Conservation (phyloP, 2,113 vertebrate species). For the Leiothrix lutea region DNA sequence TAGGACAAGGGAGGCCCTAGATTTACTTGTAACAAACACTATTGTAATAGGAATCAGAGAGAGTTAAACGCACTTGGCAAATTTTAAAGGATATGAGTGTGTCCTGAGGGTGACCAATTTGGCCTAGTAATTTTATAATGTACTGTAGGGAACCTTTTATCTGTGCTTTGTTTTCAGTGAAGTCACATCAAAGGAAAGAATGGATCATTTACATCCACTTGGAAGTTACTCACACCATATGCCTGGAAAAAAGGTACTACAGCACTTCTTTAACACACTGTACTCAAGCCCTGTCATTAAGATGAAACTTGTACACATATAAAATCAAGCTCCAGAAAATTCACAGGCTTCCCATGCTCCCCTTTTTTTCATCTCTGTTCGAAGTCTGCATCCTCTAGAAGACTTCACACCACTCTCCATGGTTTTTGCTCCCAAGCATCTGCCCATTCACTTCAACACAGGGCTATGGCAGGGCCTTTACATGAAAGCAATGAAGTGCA, state of each 20-base stretch:
- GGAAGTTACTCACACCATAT: not conserved
- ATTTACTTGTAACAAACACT: not conserved
- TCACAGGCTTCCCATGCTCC: not conserved
- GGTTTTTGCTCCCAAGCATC: not conserved
- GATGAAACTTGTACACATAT: not conserved
- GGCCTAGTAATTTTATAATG: conserved; percentile 3
- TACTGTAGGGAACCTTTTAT: conserved; percentile 12
- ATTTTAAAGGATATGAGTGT: not conserved
- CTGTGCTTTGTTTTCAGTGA: not conserved
- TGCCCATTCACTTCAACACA: not conserved
- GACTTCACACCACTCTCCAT: not conserved
- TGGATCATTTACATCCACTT: not conserved
- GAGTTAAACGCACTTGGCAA: not conserved
- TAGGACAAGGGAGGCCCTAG: not conserved
- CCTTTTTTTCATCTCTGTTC: not conserved
- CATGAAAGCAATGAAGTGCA: not conserved
- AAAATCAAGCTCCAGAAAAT: not conserved
- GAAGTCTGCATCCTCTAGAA: not conserved
- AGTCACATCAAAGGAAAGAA: conserved; percentile 15
- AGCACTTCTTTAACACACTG: not conserved
- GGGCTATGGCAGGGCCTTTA: not conserved
- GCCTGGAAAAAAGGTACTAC: not conserved
- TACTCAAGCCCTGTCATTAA: not conserved
- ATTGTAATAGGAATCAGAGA: not conserved
- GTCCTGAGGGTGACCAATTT: not conserved